These are phyloP conservation scores for Halocaridina rubra DNA, from an alignment of 2,888 invertebrate species.

Conservation along the genomic window DNA sequence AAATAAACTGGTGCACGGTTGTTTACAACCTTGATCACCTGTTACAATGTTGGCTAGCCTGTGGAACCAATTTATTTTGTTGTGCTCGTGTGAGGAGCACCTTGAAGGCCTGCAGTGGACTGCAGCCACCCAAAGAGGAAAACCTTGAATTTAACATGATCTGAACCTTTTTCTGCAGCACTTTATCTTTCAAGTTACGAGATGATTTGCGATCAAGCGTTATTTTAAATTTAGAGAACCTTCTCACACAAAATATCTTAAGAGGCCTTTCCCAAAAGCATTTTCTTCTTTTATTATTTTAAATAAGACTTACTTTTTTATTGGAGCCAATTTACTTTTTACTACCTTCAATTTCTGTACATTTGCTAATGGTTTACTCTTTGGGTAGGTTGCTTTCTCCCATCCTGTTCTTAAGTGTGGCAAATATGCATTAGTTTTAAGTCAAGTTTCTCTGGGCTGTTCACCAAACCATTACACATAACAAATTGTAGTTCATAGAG, in stretches of 20 bases:
- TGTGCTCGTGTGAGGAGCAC: constrained; percentile 59
- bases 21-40: constrained; percentile 58
- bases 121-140: constrained; percentile 38
- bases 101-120: constrained; percentile 38
- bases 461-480: constrained; percentile 63
- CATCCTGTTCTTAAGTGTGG: constrained; percentile 64
- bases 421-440: constrained; percentile 64
- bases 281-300: background rate
- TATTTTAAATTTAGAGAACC: too few relatives aligned
- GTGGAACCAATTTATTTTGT: constrained; percentile 61
- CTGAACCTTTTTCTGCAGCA: too few relatives aligned
- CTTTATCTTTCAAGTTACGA: too few relatives aligned
- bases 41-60: constrained; percentile 56
- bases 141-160: constrained; percentile 24
- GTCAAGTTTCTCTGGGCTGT: constrained; percentile 63
- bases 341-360: background rate
- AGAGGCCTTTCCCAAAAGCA: constrained; percentile 37
- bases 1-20: constrained; percentile 61
- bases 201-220: too few relatives aligned
- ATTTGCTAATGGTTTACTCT: constrained; percentile 39
- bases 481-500: constrained; percentile 62
- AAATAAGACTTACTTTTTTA: background rate
- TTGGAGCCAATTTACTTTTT: background rate
- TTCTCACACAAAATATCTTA: too few relatives aligned
- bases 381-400: constrained; percentile 55